Percentiles rank a stretch among this genome's conserved stretches.
These are phyloP conservation scores for Anomalospiza imberbis DNA, from an alignment of 2,797 vertebrate species.

Conservation along the genomic window DNA sequence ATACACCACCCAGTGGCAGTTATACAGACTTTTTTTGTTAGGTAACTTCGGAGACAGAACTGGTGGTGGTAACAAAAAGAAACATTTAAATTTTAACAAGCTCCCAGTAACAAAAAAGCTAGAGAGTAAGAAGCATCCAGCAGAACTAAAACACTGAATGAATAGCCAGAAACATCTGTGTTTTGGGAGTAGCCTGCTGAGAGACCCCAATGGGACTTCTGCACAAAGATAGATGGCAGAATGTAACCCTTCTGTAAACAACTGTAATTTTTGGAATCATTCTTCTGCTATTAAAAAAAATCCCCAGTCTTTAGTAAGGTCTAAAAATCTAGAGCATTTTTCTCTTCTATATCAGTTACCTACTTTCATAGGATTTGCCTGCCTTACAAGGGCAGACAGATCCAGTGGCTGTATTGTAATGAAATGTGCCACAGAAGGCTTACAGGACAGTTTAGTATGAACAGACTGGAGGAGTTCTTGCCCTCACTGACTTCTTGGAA, in stretches of 20 bases:
- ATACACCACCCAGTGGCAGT: neutral
- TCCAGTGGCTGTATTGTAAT: neutral
- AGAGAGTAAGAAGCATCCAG: neutral
- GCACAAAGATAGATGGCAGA: conserved; percentile 55
- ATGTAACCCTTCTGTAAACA: conserved; percentile 52
- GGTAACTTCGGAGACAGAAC: neutral
- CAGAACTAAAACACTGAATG: conserved; percentile 12
- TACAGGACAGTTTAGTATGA: neutral
- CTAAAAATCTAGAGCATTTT: neutral
- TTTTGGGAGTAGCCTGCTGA: conserved; percentile 45
- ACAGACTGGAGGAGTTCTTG: neutral
- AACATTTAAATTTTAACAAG: neutral
- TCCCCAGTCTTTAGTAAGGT: neutral
- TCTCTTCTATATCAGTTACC: neutral
- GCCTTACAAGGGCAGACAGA: neutral
- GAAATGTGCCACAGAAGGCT: neutral
- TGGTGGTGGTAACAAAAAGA: neutral
- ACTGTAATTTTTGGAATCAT: conserved; percentile 18
- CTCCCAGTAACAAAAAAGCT: neutral
- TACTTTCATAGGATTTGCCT: neutral
- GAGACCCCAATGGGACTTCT: conserved; percentile 40
- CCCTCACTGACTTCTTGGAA: neutral
- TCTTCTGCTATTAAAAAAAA: neutral
- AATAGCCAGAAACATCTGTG: conserved; percentile 58
- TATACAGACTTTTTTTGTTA: neutral